Percentiles rank a stretch among this genome's conserved stretches.
Conservation (phyloP, 2,113 vertebrate species). For the Irena cyanogastra region DNA sequence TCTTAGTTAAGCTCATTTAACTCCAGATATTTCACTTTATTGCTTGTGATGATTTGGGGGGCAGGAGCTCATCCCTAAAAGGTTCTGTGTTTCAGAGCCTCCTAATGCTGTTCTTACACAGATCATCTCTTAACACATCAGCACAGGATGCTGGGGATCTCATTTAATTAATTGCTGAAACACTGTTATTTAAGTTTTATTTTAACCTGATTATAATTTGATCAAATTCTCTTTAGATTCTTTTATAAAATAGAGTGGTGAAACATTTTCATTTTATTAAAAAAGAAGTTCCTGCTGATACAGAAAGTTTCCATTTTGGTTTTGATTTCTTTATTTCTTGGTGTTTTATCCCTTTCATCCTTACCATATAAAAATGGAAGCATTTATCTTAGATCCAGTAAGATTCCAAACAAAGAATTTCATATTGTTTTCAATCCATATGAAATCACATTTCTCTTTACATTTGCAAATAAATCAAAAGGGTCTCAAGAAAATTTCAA, state of each 20-base stretch:
- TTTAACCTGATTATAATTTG: neutral
- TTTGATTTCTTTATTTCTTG: neutral
- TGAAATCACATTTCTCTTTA: neutral
- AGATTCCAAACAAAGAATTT: neutral
- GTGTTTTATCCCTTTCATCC: neutral
- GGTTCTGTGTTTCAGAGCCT: neutral
- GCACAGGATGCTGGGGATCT: neutral
- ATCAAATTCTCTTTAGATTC: neutral
- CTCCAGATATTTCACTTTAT: neutral
- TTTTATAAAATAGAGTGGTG: neutral
- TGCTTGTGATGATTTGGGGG: neutral
- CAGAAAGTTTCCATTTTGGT: neutral
- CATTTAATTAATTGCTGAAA: neutral
- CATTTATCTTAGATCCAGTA: neutral
- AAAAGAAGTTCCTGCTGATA: neutral
- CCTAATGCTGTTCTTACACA: neutral
- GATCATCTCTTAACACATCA: neutral
- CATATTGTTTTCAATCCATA: neutral
- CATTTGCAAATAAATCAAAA: neutral
- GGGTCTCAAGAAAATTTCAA: neutral
- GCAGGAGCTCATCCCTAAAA: neutral
- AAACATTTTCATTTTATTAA: neutral
- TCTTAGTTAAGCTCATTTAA: neutral
- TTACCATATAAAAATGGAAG: neutral
- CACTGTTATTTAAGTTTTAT: neutral